Base-by-base conservation (phyloP, 2,888 invertebrate genomes). In the Pyrrhia umbra region DNA sequence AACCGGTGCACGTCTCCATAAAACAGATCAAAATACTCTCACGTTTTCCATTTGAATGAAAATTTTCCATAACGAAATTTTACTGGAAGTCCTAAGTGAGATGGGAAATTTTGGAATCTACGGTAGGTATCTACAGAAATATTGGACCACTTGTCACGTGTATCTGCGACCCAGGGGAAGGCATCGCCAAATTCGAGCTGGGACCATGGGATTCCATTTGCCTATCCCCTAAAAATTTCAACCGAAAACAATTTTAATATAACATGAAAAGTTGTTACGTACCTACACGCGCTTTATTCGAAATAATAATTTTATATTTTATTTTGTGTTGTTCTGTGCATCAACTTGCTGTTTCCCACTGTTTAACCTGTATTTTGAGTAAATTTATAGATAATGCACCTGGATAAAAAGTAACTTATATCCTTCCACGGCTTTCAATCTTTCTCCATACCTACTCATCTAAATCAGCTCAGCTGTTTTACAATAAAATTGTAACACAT, bases 131-230 rank as follows among this genome's bases (percentile, higher is more conserved):
- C 34, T 34, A 81, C 68, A 77, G 81, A 81, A 75, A 78, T 80
- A 83, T 79, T 82, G 78, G 73, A 65, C 69, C 77, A 80, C 78
- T 85, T 83, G 85, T 86, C 88, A 88, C 88, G 86, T 83, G 63
- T 81, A 58, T 56, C 66, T 55, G 61, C 62, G 71, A 79, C 80
- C 77, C 73, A 49, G 83, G 86, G 80, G 76, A 68, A 39, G 61
- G 55, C 75, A 75, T 80, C 72, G 74, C 81, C 80, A 85, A 90
- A 89, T 90, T 88, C 82, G 85, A 78, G 85, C 82, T 72, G 90
- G 88, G 87, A 88, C 68, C 81, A 70, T 73, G 87, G 85, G 86
- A 86, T 79, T 76, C 81, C 77, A 80, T 84, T 85, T 80, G 67
- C 63, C 49, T 71, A 63, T 66, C 16, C 42, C 55, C 46, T 47